These are phyloP conservation scores for Bothrops jararaca DNA, from an alignment of 2,113 vertebrate genomes.

Conservation along the genomic window DNA sequence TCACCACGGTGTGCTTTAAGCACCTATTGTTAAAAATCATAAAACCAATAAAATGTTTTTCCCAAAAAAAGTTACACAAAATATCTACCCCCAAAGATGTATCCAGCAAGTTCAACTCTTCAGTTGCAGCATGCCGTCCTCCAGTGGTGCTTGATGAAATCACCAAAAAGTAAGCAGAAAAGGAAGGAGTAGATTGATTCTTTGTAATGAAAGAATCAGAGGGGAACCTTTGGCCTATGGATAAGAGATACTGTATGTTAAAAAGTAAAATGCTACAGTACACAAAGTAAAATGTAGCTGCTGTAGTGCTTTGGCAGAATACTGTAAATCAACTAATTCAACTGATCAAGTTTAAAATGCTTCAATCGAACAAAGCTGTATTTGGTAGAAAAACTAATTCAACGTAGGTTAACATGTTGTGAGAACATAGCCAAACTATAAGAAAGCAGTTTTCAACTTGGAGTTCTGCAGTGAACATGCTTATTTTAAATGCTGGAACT, in stretches of 20 bases:
- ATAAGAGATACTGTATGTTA: not conserved
- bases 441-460: not conserved
- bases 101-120: not conserved
- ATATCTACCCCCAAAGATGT: not conserved
- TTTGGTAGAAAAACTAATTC: not conserved
- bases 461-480: not conserved
- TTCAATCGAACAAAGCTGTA: not conserved
- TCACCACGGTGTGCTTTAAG: too few relatives aligned
- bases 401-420: not conserved
- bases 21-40: too few relatives aligned
- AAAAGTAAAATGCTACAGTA: not conserved
- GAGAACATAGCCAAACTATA: not conserved
- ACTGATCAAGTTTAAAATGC: not conserved
- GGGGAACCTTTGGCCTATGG: not conserved
- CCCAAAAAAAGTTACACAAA: not conserved
- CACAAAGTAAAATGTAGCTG: constrained; percentile 18
- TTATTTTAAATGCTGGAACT: not conserved
- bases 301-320: constrained; percentile 57
- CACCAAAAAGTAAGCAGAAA: not conserved
- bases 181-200: not conserved
- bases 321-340: not conserved
- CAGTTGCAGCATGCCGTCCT: not conserved
- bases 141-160: not conserved
- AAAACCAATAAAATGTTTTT: too few relatives aligned
- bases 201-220: not conserved